phyloP scores from a whole-genome alignment of 2,888 invertebrate genomes.

The Drosophila flavopinicola region DNA sequence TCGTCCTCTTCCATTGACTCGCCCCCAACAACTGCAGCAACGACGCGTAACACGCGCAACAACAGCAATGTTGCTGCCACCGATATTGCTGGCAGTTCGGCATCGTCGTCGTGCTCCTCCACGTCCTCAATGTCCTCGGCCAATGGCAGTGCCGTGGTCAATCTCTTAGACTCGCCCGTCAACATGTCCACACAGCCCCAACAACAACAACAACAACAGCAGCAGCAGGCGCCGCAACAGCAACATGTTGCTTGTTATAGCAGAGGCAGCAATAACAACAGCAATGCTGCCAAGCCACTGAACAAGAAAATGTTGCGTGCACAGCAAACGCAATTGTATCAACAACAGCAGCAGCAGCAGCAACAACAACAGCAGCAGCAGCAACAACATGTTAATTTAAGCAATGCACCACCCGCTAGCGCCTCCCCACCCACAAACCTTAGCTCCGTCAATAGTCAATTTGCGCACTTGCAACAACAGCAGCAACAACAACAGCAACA shows the following conservation, averaged over 20 bases:
- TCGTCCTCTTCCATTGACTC: slow-evolving; percentile 64
- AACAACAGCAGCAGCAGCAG: slow-evolving; percentile 48
- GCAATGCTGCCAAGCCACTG: slow-evolving; percentile 68
- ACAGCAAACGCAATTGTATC: slow-evolving; percentile 81
- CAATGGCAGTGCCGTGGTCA: slow-evolving; percentile 39
- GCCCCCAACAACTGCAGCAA: slow-evolving; percentile 42
- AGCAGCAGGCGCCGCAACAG: slow-evolving; percentile 41
- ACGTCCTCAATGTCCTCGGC: slow-evolving; percentile 55
- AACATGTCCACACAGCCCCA: slow-evolving; percentile 65
- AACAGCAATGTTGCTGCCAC: slow-evolving; percentile 27
- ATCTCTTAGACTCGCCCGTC: slow-evolving; percentile 65
- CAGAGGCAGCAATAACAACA: slow-evolving; percentile 35
- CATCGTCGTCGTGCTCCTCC: slow-evolving; percentile 58
- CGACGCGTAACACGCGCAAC: slow-evolving; percentile 53
- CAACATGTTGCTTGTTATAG: slow-evolving; percentile 50
- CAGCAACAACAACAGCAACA: slow-evolving; percentile 61
- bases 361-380: slow-evolving; percentile 55
- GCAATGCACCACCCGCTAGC: slow-evolving; percentile 41
- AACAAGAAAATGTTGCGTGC: slow-evolving; percentile 84
- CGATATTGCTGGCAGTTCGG: slow-evolving; percentile 37
- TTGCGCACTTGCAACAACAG: slow-evolving; percentile 64
- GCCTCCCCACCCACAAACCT: slow-evolving; percentile 56
- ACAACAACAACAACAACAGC: slow-evolving; percentile 35
- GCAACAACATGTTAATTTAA: slow-evolving; percentile 28
- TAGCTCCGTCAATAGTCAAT: slow-evolving; percentile 52